These are phyloP conservation scores for Eupithecia abbreviata DNA, from an alignment of 2,888 invertebrate species.

Conservation along the genomic window DNA sequence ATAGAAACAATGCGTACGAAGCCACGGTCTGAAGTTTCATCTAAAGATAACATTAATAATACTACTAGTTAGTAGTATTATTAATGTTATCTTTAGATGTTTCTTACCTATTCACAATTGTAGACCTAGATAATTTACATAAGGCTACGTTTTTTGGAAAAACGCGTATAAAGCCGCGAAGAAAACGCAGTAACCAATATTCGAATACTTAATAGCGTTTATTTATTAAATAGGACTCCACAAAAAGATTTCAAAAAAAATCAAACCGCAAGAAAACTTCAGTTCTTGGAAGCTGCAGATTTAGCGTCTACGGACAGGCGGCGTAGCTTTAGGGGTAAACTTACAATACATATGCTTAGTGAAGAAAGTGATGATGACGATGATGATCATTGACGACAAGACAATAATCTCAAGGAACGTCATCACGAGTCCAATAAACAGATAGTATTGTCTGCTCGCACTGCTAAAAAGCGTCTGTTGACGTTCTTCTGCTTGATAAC, in stretches of 20 bases:
- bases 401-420: neutral
- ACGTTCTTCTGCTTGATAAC: constrained; percentile 9
- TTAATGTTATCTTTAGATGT: neutral
- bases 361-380: neutral
- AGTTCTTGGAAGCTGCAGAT: neutral
- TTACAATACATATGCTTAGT: neutral
- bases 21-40: too few relatives aligned
- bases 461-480: constrained; percentile 13
- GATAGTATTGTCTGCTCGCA: neutral
- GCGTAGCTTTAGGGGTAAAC: neutral
- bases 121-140: neutral
- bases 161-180: neutral
- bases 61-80: too few relatives aligned
- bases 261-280: neutral
- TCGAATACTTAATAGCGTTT: neutral
- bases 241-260: too few relatives aligned
- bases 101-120: too few relatives aligned
- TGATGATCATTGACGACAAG: neutral
- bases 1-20: too few relatives aligned
- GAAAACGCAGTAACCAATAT: neutral
- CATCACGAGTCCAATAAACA: neutral
- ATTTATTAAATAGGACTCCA: too few relatives aligned
- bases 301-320: neutral
- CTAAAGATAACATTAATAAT: too few relatives aligned
- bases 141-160: neutral